Evolutionary conservation across 2,888 invertebrate genomes (phyloP).

Genomic region (Plutella xylostella): DNA sequence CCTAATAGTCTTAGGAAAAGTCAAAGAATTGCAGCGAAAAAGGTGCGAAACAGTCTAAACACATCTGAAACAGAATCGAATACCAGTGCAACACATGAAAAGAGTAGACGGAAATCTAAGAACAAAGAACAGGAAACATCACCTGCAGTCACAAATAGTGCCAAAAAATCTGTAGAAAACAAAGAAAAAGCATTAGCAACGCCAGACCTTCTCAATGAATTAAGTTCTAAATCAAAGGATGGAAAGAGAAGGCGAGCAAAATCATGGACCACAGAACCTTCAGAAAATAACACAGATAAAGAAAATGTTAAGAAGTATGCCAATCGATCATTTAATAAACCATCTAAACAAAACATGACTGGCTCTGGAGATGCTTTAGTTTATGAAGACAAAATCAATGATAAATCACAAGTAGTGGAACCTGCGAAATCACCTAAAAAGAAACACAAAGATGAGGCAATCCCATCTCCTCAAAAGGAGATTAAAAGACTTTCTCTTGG

Average conservation of each 20-base stretch:
- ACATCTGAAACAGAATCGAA: background rate
- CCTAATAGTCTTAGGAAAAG: conserved; percentile 6
- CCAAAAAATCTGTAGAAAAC: conserved; percentile 13
- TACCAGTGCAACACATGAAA: background rate
- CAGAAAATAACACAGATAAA: background rate
- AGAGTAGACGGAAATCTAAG: conserved; percentile 6
- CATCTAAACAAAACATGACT: background rate
- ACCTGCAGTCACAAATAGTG: conserved; percentile 8
- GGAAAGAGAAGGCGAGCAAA: background rate
- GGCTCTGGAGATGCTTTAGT: background rate
- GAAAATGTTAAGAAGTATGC: background rate
- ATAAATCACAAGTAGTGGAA: too few relatives aligned
- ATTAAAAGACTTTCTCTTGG: too few relatives aligned
- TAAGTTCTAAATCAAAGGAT: conserved; percentile 10
- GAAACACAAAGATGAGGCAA: too few relatives aligned
- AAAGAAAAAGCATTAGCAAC: too few relatives aligned
- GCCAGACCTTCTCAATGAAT: too few relatives aligned
- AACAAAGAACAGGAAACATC: background rate
- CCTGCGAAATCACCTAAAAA: too few relatives aligned
- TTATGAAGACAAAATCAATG: background rate
- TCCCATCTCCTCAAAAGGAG: too few relatives aligned
- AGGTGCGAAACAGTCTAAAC: background rate
- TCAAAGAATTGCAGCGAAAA: conserved; percentile 6
- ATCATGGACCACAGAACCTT: background rate
- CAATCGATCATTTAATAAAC: background rate